Evolutionary conservation across 2,113 vertebrate genomes (phyloP), one percentile per base, ranked within the genome.

Genomic region (Natator depressus): DNA sequence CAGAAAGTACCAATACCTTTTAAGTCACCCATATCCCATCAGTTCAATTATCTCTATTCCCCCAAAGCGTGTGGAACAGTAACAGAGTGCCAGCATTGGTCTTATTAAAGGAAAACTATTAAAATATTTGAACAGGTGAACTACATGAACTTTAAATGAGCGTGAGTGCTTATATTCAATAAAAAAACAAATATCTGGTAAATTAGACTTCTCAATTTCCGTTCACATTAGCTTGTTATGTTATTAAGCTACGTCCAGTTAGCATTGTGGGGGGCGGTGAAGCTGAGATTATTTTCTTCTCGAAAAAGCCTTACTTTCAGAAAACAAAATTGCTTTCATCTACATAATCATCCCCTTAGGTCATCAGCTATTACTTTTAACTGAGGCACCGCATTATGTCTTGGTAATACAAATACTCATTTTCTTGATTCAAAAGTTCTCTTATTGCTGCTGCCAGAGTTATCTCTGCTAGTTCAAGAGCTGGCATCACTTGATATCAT

Each of bases 321-420:
- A 94, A 97, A 96, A 59, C 9, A 94, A 91, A 93, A 87, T 83
- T 96, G 8, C 13, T 91, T 75, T 96, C 38, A 96, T 97, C 88
- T 97, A 85, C 82, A 89, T 96, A 97, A 96, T 94, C 46, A 94
- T 93, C 46, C 5, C 53, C 95, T 55, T 92, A 94, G 59, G 57
- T 95, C 80, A 76, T 89, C 49, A 96, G 24, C 29, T 95, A 80
- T 97, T 96, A 83, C 47, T 94, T 94, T 84, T 97, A 93, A 93
- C 79, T 88, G 62, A 94, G 59, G 53, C 54, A 88, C 1, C 16
- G 84, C 46, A 97, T 92, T 97, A 75, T 91, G 10, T 69, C 49
- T 95, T 85, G 80, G 42, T 88, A 97, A 97, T 91, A 84, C 10
- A 97, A 94, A 96, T 94, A 87, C 49, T 87, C 3, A 84, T 97